Percentiles rank a stretch among this genome's conserved stretches.
Evolutionary conservation across 2,888 invertebrate species (phyloP).

Genomic region (Trichogramma evanescens): DNA sequence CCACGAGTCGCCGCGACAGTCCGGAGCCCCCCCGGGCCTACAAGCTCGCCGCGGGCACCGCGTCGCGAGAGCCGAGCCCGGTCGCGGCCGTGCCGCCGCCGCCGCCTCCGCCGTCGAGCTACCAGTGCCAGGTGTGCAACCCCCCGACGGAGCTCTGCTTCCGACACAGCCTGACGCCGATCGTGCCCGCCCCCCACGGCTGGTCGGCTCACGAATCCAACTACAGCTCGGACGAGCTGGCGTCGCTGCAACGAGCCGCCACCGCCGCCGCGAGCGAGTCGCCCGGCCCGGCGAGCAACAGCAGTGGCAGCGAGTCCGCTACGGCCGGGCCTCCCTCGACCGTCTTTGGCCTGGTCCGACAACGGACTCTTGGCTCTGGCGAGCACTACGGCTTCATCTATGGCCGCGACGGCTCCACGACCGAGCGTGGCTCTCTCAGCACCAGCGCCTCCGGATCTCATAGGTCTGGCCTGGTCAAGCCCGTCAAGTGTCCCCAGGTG

Average conservation of each 20-base stretch:
- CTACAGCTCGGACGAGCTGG: constrained; percentile 1
- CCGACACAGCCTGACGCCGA: constrained; percentile 30
- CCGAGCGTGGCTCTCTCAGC: not conserved
- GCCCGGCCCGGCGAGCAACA: constrained; percentile 3
- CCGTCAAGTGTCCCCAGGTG: constrained; percentile 21
- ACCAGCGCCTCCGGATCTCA: not conserved
- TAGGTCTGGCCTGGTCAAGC: not conserved
- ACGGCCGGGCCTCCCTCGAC: constrained; percentile 19
- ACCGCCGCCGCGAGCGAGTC: not conserved
- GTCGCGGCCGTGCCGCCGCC: constrained; percentile 13
- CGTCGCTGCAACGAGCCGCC: not conserved
- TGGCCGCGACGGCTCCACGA: constrained; percentile 27
- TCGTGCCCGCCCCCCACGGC: constrained; percentile 42
- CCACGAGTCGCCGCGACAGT: not conserved
- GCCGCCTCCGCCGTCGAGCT: not conserved
- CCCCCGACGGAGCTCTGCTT: constrained; percentile 27
- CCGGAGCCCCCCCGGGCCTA: not conserved
- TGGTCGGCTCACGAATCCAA: constrained; percentile 33
- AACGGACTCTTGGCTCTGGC: constrained; percentile 34
- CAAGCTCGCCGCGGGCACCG: too few species aligned
- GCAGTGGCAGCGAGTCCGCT: constrained; percentile 12
- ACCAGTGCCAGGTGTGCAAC: too few species aligned
- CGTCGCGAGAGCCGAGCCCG: constrained; percentile 27
- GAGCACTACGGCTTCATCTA: constrained; percentile 40
- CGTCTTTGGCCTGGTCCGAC: constrained; percentile 19